Evolutionary conservation across 2,888 invertebrate species (phyloP).

Genomic region (Lysandra coridon): DNA sequence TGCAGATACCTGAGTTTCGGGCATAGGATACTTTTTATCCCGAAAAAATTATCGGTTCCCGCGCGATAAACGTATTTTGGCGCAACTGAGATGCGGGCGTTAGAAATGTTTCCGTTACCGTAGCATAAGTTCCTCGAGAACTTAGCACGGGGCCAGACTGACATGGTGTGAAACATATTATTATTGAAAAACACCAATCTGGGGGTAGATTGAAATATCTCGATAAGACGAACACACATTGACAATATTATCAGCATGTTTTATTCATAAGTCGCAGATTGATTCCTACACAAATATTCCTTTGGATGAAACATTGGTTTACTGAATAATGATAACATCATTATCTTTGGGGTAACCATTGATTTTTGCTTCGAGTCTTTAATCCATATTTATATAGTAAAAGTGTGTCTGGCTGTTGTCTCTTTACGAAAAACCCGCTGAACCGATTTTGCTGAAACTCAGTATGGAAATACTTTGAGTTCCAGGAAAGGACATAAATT

Average conservation of each 20-base stretch:
- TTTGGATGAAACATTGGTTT: neutral
- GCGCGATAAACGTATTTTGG: too few relatives aligned
- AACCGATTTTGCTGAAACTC: too few relatives aligned
- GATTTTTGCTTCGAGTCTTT: neutral
- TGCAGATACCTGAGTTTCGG: too few relatives aligned
- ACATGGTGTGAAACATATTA: neutral
- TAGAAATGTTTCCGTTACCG: too few relatives aligned
- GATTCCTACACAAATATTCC: slow-evolving; percentile 20
- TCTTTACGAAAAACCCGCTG: too few relatives aligned
- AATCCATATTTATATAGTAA: neutral
- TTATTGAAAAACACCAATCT: neutral
- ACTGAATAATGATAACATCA: slow-evolving; percentile 1
- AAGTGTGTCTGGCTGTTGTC: too few relatives aligned
- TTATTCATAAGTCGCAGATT: slow-evolving; percentile 18
- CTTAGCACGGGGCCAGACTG: neutral
- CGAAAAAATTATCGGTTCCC: too few relatives aligned
- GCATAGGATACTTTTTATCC: too few relatives aligned
- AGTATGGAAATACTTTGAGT: too few relatives aligned
- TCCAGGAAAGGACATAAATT: too few relatives aligned
- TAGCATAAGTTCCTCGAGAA: neutral
- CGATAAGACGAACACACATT: neutral
- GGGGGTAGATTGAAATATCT: neutral
- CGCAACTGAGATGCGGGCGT: too few relatives aligned
- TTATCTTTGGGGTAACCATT: neutral
- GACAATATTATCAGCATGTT: slow-evolving; percentile 24